Evolutionary conservation across 2,113 vertebrate genomes (phyloP).

Genomic region (Odontesthes bonariensis): DNA sequence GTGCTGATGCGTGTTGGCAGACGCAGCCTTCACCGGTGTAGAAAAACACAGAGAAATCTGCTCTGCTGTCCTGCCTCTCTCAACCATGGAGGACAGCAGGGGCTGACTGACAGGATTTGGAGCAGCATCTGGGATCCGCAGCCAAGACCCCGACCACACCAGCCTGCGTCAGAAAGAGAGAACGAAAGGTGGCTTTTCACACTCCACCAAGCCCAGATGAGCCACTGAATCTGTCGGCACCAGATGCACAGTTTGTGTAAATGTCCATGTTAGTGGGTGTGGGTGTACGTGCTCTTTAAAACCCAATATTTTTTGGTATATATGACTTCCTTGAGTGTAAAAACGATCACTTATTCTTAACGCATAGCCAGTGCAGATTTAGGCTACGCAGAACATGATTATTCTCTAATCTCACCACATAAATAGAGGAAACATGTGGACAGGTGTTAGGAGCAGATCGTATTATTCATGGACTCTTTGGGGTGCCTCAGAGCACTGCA

Average conservation of each 20-base stretch:
- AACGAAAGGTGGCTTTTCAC: constrained; percentile 59
- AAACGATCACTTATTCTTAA: constrained; percentile 9
- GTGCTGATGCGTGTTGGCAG: constrained; percentile 79
- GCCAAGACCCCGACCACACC: constrained; percentile 75
- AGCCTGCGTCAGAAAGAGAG: constrained; percentile 45
- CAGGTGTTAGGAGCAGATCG: constrained; percentile 64
- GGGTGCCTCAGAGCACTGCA: constrained; percentile 55
- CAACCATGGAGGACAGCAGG: constrained; percentile 77
- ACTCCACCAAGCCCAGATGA: constrained; percentile 65
- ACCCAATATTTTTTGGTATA: constrained; percentile 13
- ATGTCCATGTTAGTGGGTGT: constrained; percentile 19
- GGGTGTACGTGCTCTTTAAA: constrained; percentile 23
- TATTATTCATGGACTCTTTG: constrained; percentile 67
- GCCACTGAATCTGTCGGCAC: constrained; percentile 67
- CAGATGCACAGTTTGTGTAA: constrained; percentile 58
- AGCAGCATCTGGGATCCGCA: constrained; percentile 62
- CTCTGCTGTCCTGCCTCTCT: constrained; percentile 78
- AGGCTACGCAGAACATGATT: constrained; percentile 24
- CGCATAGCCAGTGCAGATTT: constrained; percentile 35
- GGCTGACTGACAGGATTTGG: constrained; percentile 81
- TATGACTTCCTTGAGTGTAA: not conserved
- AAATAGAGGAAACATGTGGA: constrained; percentile 61
- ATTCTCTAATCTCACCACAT: constrained; percentile 36
- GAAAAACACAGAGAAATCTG: constrained; percentile 78
- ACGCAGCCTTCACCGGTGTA: constrained; percentile 67